Evolutionary conservation across 2,888 invertebrate species (phyloP), one percentile per base, ranked within the genome.

Genomic region (Parnassius orleans): DNA sequence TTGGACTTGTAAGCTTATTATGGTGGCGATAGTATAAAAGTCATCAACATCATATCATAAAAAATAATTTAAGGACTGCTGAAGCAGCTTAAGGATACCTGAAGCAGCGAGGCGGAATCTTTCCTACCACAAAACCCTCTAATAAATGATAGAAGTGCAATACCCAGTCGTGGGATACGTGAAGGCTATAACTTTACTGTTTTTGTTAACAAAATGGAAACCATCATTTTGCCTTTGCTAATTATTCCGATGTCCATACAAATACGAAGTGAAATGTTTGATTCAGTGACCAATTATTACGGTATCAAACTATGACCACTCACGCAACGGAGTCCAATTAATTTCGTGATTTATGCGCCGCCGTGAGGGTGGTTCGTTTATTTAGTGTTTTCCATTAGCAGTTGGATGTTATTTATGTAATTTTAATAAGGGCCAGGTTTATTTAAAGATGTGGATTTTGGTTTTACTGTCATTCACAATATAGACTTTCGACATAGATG

Each of bases 291-390:
- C 57, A 43, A 62, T 54, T 42, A 48, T 41, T 57, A 60, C 54
- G 10, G 15, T 44, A 57, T 14, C 15, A 52, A 52, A 70, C 70
- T 68, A 69, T 24, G 24, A 10, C 5, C 10, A 33, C 69, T 67
- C 69, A 64, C 54, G 60, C 61, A 53, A 65, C 53, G 66, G 33
- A 56, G 59, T 57, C 62, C 70, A 72, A 70, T 72, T 72, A 69
- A 71, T 67, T 69, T 62, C 60, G 65, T 72, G 71, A 73, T 72
- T 72, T 73, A 73, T 66, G 51, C 54, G 9, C 19, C 41, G 48
- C 53, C 53, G 46, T 54, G 54, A 62, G 64, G 65, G 65, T 61
- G 52, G 66, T 68, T 65, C 63, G 65, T 65, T 67, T 65, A 63
- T 68, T 65, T 68, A 66, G 61, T 54, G 67, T 43, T 66, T 66